Base-by-base conservation (phyloP, 2,113 vertebrate species). In the Porphyrio hochstetteri region DNA sequence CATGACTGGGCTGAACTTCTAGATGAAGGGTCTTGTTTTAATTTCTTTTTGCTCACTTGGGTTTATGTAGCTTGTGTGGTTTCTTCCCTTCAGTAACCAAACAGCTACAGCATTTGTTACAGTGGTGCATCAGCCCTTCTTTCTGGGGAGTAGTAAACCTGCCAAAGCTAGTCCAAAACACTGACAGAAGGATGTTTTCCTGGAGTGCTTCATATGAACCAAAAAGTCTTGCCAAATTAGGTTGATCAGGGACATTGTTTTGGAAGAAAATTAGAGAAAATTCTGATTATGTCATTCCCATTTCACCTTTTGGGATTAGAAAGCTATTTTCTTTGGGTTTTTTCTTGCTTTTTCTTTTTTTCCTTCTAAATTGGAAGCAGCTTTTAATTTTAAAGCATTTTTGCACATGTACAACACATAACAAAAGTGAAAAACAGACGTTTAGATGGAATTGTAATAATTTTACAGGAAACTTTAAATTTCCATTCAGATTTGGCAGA, bases 401-500 rank as follows among this genome's bases (percentile, higher is more conserved):
- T 65, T 82, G 24, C 10, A 53, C 25, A 13, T 63, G 21, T 56
- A 31, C 7, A 59, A 19, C n/a, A 36, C 44, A 74, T 57, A 86
- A 69, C 33, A 63, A 50, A 88, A 88, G 71, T 48, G 55, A 80
- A 69, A 81, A 55, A 0, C 44, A 80, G 88, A 82, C 40, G 5
- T 56, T 81, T 75, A 84, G 36, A 48, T n/a, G 25, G 59, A 88
- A 19, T 63, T 59, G 40, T 90, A 86, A 77, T 84, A 77, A 79
- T 84, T 91, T 91, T 91, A 89, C 0, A 0, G 42, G 69, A 91
- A 92, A 23, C 38, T 80, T 90, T 65, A 72, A 59, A 81, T 83
- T 92, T 81, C 88, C 67, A 67, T 83, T 80, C 35, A 60, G 68
- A 35, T 56, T 88, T 96, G 76, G 38, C 69, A 96, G 72, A 88